Evolutionary conservation across 2,113 vertebrate species (phyloP).

Genomic region (Urocitellus parryii): DNA sequence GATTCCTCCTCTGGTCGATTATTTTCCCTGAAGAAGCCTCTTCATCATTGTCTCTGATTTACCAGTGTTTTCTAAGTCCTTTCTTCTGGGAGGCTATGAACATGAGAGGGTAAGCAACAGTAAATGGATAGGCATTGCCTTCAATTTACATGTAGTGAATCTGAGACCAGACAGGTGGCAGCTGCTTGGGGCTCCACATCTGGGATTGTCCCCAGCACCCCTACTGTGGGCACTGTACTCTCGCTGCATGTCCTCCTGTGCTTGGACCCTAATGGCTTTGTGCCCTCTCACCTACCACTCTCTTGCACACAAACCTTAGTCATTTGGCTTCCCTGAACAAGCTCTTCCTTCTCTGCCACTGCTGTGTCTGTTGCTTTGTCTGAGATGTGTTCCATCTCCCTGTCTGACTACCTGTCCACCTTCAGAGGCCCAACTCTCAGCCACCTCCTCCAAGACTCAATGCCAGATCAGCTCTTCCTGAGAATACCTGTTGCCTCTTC

Average conservation of each 20-base stretch:
- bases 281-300: neutral
- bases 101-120: neutral
- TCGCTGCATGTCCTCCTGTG: neutral
- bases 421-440: rapidly evolving
- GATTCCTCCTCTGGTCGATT: neutral
- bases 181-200: neutral
- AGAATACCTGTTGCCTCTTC: neutral
- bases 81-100: neutral
- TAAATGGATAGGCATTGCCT: neutral
- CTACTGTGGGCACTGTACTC: neutral
- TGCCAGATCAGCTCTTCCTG: neutral
- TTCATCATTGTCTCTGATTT: neutral
- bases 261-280: neutral
- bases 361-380: neutral
- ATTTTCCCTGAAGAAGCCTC: neutral
- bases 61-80: neutral
- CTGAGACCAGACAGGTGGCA: neutral
- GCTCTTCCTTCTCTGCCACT: neutral
- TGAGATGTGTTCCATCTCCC: rapidly evolving
- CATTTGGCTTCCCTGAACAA: too few species aligned
- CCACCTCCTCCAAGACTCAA: neutral
- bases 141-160: neutral
- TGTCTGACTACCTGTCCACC: neutral
- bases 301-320: neutral
- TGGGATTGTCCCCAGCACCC: neutral